A percentile compares a stretch with the other conserved stretches of the same genome.
Evolutionary conservation across 2,797 vertebrate genomes (phyloP).

Genomic region (Anas capensis): DNA sequence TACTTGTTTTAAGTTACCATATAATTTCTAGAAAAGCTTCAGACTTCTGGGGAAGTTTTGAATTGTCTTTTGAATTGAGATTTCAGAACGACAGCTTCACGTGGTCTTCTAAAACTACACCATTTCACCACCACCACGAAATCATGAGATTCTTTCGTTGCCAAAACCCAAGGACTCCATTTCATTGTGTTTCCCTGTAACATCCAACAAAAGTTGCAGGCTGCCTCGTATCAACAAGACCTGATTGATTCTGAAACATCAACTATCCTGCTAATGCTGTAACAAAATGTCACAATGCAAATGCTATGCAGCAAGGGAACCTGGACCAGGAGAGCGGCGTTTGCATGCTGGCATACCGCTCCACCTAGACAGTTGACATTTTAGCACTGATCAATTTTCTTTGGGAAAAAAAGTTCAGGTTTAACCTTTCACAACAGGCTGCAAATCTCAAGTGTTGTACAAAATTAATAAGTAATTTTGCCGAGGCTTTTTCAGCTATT

Average conservation of each 20-base stretch:
- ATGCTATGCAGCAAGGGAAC: slow-evolving; percentile 75
- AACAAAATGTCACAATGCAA: slow-evolving; percentile 82
- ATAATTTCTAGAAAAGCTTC: not conserved
- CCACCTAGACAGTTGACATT: slow-evolving; percentile 70
- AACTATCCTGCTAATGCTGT: slow-evolving; percentile 67
- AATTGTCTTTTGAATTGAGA: not conserved
- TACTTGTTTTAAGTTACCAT: not conserved
- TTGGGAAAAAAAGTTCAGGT: slow-evolving; percentile 37
- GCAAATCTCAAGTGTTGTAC: slow-evolving; percentile 28
- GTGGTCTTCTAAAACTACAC: not conserved
- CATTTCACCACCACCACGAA: not conserved
- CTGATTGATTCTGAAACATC: slow-evolving; percentile 75
- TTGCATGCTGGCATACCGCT: slow-evolving; percentile 64
- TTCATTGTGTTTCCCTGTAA: not conserved
- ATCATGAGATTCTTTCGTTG: not conserved
- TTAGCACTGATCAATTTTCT: slow-evolving; percentile 71
- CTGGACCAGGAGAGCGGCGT: slow-evolving; percentile 52
- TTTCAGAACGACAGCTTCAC: not conserved
- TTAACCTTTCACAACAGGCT: slow-evolving; percentile 65
- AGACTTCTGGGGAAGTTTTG: not conserved
- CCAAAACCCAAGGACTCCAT: not conserved
- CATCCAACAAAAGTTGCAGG: not conserved
- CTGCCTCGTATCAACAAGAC: not conserved
- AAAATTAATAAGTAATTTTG: slow-evolving; percentile 56
- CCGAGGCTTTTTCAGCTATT: not conserved